A percentile compares a stretch with the other conserved stretches of the same genome.
Evolutionary conservation across 1,140 invertebrate species (phyloP).

Genomic region (Muscidifurax raptorellus): DNA sequence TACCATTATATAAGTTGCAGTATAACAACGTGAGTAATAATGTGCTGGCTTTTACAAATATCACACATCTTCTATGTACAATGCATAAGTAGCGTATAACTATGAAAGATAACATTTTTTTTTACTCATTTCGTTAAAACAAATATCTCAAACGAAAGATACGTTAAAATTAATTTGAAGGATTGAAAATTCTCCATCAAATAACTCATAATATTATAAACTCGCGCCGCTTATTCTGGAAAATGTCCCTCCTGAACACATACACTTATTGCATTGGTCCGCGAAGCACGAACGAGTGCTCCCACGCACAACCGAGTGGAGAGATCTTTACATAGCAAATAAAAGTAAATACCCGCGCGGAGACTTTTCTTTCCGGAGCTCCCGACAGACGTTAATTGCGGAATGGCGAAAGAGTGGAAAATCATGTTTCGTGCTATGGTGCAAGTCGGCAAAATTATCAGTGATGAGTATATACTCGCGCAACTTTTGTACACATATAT

Average conservation of each 20-base stretch:
- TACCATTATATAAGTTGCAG: no score
- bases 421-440: slow-evolving; percentile 6
- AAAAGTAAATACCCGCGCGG: slow-evolving; percentile 12
- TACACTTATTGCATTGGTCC: background rate
- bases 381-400: background rate
- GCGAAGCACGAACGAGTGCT: background rate
- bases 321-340: background rate
- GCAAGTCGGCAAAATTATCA: background rate
- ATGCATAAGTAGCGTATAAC: no score
- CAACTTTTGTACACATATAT: background rate
- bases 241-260: background rate
- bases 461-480: background rate
- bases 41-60: no score
- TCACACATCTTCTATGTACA: no score
- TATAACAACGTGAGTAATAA: no score
- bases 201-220: background rate
- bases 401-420: slow-evolving; percentile 28
- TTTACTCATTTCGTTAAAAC: no score
- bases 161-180: background rate
- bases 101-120: no score
- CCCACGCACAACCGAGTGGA: background rate
- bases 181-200: background rate
- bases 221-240: background rate
- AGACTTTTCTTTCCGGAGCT: background rate
- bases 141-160: no score